A percentile compares a stretch with the other conserved stretches of the same genome.
Conservation (phyloP, 2,888 invertebrate genomes). For the Polydrusus cervinus region DNA sequence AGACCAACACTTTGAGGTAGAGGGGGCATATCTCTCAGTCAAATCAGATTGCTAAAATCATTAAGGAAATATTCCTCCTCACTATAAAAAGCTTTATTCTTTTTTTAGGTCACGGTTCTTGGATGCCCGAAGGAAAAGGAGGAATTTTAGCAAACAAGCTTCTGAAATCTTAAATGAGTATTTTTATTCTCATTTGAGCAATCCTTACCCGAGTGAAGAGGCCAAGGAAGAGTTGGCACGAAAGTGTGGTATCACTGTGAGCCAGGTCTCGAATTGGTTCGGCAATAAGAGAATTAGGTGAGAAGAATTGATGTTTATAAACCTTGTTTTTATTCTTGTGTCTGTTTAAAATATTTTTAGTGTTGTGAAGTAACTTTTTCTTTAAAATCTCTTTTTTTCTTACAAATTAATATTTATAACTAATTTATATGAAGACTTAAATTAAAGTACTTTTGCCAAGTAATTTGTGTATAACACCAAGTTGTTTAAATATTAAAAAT, state of each 20-base stretch:
- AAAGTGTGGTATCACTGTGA: slow-evolving; percentile 98
- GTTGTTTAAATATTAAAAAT: no score
- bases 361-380: no score
- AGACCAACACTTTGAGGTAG: no score
- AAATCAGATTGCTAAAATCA: no score
- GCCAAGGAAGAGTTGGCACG: slow-evolving; percentile 99
- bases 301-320: slow-evolving; percentile 20
- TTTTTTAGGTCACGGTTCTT: slow-evolving; percentile 79
- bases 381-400: no score
- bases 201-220: slow-evolving; percentile 99
- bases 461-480: no score
- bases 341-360: background rate
- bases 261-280: slow-evolving; percentile 97
- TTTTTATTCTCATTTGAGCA: slow-evolving; percentile 99
- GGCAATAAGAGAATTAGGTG: slow-evolving; percentile 97
- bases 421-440: no score
- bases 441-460: no score
- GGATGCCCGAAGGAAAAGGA: slow-evolving; percentile 90
- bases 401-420: no score
- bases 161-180: slow-evolving; percentile 99
- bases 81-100: no score
- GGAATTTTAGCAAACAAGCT: slow-evolving; percentile 99
- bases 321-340: background rate
- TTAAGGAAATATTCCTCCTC: no score
- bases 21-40: no score